Evolutionary conservation across 2,888 invertebrate species (phyloP).

Genomic region (Acrobasis consociella): DNA sequence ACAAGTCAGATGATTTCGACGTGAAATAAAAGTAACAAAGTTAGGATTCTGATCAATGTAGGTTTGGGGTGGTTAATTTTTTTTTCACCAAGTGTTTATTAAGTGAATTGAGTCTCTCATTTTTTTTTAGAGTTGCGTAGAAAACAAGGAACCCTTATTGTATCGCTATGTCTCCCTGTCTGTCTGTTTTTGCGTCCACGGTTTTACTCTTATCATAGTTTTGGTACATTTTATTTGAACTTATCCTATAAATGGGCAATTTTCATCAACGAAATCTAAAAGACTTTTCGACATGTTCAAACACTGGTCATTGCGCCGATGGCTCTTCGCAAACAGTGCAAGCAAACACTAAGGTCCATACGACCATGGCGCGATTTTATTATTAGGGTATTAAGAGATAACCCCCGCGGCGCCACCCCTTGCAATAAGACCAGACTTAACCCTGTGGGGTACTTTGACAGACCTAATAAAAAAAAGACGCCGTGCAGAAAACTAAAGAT

Average conservation of each 20-base stretch:
- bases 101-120: too few species aligned
- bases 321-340: constrained; percentile 6
- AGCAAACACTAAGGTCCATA: constrained; percentile 8
- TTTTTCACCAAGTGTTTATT: too few species aligned
- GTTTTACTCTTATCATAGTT: neutral
- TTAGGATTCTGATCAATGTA: neutral
- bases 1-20: neutral
- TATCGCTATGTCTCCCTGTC: too few species aligned
- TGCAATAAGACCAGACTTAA: constrained; percentile 26
- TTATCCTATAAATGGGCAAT: neutral
- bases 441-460: constrained; percentile 18
- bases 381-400: constrained; percentile 57
- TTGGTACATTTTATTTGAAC: neutral
- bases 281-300: constrained; percentile 13
- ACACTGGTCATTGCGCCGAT: constrained; percentile 7
- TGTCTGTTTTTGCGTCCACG: too few species aligned
- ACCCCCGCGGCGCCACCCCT: constrained; percentile 48
- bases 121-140: too few species aligned
- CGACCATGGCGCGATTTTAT: constrained; percentile 51
- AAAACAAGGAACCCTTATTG: too few species aligned
- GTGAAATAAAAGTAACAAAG: neutral
- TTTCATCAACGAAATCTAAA: neutral
- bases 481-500: neutral
- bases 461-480: constrained; percentile 8
- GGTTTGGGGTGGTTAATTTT: neutral